These are phyloP conservation scores for Muscicapa striata DNA, from an alignment of 2,797 vertebrate genomes.

Conservation along the genomic window DNA sequence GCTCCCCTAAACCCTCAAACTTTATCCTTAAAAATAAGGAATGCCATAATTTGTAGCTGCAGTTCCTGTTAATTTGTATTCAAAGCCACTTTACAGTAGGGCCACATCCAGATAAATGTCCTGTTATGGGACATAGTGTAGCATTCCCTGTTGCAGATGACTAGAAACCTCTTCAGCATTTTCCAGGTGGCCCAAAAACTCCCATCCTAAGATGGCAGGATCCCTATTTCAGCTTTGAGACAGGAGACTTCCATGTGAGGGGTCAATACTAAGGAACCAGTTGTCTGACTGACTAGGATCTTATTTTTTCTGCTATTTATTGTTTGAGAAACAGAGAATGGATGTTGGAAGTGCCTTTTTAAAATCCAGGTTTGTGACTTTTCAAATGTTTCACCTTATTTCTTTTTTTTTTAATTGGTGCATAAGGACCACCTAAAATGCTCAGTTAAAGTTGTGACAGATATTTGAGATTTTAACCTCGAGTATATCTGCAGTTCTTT, in stretches of 20 bases:
- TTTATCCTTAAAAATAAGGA: not conserved
- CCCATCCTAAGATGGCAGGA: not conserved
- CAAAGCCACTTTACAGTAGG: not conserved
- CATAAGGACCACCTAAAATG: not conserved
- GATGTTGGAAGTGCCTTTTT: not conserved
- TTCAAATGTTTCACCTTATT: not conserved
- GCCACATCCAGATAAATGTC: not conserved
- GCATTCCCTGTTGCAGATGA: not conserved
- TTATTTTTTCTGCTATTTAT: not conserved
- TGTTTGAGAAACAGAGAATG: not conserved
- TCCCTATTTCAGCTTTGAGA: not conserved
- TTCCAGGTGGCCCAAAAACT: not conserved
- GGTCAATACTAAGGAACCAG: not conserved
- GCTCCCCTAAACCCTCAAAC: not conserved
- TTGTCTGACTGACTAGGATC: not conserved
- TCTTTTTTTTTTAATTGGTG: not conserved
- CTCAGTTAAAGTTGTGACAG: not conserved
- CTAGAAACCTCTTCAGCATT: not conserved
- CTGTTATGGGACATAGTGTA: not conserved
- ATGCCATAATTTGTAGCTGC: not conserved
- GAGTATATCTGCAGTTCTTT: not conserved
- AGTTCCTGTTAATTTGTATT: not conserved
- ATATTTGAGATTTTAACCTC: not conserved
- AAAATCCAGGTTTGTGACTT: not conserved
- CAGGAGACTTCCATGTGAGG: not conserved